Base-by-base conservation (phyloP, 2,113 vertebrate genomes). In the Callionymus lyra region DNA sequence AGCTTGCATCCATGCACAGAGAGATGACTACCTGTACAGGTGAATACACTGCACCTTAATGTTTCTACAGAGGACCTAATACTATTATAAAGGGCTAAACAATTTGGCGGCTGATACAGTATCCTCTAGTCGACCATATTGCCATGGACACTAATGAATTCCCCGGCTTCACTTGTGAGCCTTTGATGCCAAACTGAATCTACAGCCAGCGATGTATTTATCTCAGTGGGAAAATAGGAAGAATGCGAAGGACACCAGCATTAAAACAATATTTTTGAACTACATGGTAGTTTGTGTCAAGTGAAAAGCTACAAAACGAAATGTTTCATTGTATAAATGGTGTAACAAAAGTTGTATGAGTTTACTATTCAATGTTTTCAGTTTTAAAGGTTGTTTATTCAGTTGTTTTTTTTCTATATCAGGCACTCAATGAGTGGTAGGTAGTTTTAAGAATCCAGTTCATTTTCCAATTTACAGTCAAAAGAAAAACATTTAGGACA, bases 71-170 rank as follows among this genome's bases (percentile, higher is more conserved):
- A 34, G 36, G 54, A 31, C 53, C 50, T 42, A 16, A n/a, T 56
- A 39, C 54, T 61, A 58, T 70, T 63, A 51, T 8, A 52, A 47
- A 56, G 61, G 63, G 32, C 43, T 65, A 54, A 68, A 59, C 15
- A 53, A 41, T 41, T 18, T 31, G 32, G 19, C 41, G 33, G 14
- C 47, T 62, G 34, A 58, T 17, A 51, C 34, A 32, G 34, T 34
- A 56, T 53, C 50, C 32, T 48, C 41, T 6, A 17, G 36, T 56
- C 31, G 13, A 34, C 58, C 65, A 59, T 58, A 63, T 63, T 68
- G 53, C 46, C 59, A 44, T 37, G 60, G 65, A 65, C 68, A 74
- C 56, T 72, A 72, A 70, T 74, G 53, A 63, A 72, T 63, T 71
- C 62, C 48, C 61, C 33, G 40, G 63, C 50, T 66, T 38, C 42